These are phyloP conservation scores for Melanaphis sacchari DNA, from an alignment of 1,140 invertebrate genomes.

Conservation along the genomic window DNA sequence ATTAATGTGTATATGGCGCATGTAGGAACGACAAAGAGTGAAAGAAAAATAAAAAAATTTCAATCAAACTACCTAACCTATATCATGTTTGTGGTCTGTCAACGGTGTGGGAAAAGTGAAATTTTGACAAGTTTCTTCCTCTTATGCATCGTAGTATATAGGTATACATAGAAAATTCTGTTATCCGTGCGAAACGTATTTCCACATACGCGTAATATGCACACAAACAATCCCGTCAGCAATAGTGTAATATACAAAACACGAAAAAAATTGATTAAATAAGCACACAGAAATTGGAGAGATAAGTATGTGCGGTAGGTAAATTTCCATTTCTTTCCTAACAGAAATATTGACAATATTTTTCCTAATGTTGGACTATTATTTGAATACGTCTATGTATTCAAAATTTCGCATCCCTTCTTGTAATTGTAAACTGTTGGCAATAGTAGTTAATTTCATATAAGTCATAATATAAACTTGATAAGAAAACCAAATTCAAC, in stretches of 20 bases:
- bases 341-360: not conserved
- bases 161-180: not conserved
- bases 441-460: not conserved
- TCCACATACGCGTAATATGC: not conserved
- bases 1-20: not conserved
- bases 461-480: not conserved
- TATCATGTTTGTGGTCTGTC: not conserved
- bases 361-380: not conserved
- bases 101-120: slow-evolving; percentile 45
- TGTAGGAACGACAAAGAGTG: not conserved
- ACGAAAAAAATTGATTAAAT: not conserved
- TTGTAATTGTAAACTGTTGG: not conserved
- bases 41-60: slow-evolving; percentile 18
- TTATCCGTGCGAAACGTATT: not conserved
- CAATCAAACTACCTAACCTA: not conserved
- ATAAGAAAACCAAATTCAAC: not conserved
- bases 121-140: slow-evolving; percentile 33
- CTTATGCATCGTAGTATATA: not conserved
- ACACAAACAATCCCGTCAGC: not conserved
- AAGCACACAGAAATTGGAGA: not conserved
- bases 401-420: not conserved
- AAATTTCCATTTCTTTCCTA: not conserved
- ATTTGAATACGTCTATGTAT: not conserved
- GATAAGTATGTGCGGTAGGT: not conserved
- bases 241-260: not conserved